Percentiles rank a stretch among this genome's conserved stretches.
Evolutionary conservation across 2,797 vertebrate species (phyloP).

Genomic region (Jordanella pulchra): DNA sequence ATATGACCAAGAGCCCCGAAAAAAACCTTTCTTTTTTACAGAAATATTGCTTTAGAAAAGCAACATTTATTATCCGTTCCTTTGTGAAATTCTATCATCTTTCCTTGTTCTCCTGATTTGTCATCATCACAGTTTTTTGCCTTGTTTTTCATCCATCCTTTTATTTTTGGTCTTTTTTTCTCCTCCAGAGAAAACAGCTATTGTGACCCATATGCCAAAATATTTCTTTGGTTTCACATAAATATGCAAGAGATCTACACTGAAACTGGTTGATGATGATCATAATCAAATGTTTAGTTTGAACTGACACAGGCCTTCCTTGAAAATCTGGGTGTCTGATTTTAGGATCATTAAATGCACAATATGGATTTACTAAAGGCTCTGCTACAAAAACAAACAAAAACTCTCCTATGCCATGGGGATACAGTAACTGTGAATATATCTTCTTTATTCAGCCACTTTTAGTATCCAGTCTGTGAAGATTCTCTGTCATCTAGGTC

Average conservation of each 20-base stretch:
- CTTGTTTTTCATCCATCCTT: neutral
- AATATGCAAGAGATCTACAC: neutral
- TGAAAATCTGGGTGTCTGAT: no score
- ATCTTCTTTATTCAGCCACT: no score
- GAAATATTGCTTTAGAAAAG: constrained; percentile 10
- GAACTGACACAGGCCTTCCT: neutral
- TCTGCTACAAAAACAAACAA: no score
- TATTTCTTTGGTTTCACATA: neutral
- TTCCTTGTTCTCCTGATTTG: neutral
- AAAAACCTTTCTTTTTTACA: neutral
- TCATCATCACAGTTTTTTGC: neutral
- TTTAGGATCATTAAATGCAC: no score
- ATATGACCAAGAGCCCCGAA: constrained; percentile 37
- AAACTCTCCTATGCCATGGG: no score
- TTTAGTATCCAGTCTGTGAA: no score
- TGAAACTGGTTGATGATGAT: neutral
- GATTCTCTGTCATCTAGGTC: no score
- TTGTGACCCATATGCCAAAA: neutral
- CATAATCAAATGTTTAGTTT: neutral
- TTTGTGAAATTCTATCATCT: neutral
- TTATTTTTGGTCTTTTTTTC: neutral
- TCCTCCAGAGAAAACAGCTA: neutral
- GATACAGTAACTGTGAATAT: no score
- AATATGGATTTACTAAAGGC: no score
- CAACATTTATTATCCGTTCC: constrained; percentile 2